A percentile compares a stretch with the other conserved stretches of the same genome.
These are phyloP conservation scores for Troides oblongomaculatus DNA, from an alignment of 2,888 invertebrate species.

Conservation along the genomic window DNA sequence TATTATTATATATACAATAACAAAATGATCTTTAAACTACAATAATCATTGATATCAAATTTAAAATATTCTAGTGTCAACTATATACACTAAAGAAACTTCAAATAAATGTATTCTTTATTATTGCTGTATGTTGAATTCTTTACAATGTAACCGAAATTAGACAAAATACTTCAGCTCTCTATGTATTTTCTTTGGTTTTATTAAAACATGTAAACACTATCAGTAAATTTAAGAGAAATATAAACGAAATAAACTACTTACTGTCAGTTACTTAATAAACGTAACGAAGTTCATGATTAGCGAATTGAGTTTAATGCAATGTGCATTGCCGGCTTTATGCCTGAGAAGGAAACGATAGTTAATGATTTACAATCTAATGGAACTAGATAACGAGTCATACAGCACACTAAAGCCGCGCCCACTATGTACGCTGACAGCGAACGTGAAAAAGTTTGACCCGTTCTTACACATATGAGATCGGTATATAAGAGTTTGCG, in stretches of 20 bases:
- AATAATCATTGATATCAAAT: no score
- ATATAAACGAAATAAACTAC: background rate
- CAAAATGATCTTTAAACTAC: no score
- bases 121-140: no score
- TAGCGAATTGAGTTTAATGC: constrained; percentile 21
- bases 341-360: constrained; percentile 22
- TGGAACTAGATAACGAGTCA: constrained; percentile 30
- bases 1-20: no score
- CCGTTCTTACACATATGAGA: constrained; percentile 79
- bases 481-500: constrained; percentile 76
- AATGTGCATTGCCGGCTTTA: constrained; percentile 16
- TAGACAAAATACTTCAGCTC: no score
- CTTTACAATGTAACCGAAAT: no score
- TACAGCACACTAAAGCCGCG: constrained; percentile 52
- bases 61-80: no score
- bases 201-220: no score
- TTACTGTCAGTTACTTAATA: background rate
- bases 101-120: no score
- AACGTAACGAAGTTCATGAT: constrained; percentile 20
- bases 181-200: no score
- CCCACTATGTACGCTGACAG: constrained; percentile 57
- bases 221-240: no score
- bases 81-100: no score
- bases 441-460: constrained; percentile 77
- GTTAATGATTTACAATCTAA: constrained; percentile 24